These are phyloP conservation scores for Siniperca knerii DNA, from an alignment of 2,113 vertebrate genomes.

Conservation along the genomic window DNA sequence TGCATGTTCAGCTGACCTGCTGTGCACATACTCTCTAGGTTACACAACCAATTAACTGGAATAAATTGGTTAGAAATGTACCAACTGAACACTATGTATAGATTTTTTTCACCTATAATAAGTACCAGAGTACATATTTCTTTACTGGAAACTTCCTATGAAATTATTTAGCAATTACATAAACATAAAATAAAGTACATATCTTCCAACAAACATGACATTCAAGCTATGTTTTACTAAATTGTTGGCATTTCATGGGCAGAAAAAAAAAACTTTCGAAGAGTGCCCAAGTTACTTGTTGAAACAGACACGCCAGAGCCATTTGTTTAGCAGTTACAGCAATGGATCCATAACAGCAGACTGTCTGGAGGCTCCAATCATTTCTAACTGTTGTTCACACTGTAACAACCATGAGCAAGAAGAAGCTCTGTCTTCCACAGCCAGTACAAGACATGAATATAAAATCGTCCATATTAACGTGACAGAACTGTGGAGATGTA, in stretches of 20 bases:
- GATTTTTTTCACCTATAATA: conserved; percentile 1
- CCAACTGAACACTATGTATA: conserved; percentile 5
- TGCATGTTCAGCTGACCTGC: background rate
- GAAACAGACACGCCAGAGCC: background rate
- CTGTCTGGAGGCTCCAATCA: conserved; percentile 5
- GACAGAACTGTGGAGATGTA: conserved; percentile 7
- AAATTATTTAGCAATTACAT: conserved; percentile 10
- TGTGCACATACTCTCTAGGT: background rate
- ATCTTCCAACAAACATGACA: background rate
- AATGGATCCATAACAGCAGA: conserved; percentile 9
- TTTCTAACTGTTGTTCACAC: conserved; percentile 24
- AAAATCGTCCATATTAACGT: conserved; percentile 3
- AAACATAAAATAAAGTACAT: background rate
- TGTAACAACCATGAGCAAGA: conserved; percentile 15
- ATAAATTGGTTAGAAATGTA: background rate
- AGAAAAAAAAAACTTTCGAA: background rate
- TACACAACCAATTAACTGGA: background rate
- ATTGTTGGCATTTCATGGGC: conserved; percentile 15
- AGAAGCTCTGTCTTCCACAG: conserved; percentile 8
- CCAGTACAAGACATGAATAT: conserved; percentile 29
- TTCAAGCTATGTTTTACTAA: background rate
- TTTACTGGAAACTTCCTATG: background rate
- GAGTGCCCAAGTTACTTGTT: background rate
- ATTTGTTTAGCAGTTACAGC: conserved; percentile 20
- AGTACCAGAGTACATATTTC: background rate